A percentile compares a stretch with the other conserved stretches of the same genome.
These are phyloP conservation scores for Melangyna quadrimaculata DNA, from an alignment of 2,888 invertebrate genomes.

Conservation along the genomic window DNA sequence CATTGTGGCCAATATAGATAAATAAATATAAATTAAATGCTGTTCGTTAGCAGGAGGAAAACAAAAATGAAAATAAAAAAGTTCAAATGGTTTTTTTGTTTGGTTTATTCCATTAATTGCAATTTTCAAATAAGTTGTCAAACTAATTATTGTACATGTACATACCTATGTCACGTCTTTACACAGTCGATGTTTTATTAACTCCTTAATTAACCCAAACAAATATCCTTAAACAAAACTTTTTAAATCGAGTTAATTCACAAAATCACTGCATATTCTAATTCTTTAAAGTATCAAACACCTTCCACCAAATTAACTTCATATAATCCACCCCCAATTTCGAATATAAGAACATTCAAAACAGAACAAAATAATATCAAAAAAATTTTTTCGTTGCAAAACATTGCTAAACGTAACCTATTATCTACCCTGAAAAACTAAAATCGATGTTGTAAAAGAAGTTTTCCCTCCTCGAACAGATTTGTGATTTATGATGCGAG, in stretches of 20 bases:
- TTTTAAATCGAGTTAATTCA: not conserved
- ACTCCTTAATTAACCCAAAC: no score
- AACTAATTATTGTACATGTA: no score
- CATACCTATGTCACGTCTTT: no score
- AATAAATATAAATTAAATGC: no score
- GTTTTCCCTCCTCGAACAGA: constrained; percentile 15
- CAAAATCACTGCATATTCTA: not conserved
- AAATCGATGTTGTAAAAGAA: constrained; percentile 38
- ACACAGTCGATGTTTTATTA: no score
- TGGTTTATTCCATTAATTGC: no score
- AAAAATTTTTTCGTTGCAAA: constrained; percentile 52
- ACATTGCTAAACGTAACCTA: not conserved
- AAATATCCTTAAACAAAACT: not conserved
- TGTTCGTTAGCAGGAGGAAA: no score
- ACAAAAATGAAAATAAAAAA: no score
- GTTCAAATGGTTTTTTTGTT: no score
- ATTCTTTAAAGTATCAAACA: not conserved
- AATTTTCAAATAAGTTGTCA: no score
- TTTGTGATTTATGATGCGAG: constrained; percentile 63
- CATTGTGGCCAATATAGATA: no score
- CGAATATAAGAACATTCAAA: constrained; percentile 26
- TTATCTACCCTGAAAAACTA: constrained; percentile 10
- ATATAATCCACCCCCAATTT: constrained; percentile 13
- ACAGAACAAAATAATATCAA: constrained; percentile 39
- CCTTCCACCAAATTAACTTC: constrained; percentile 49